These are phyloP conservation scores for Cyprinodon brontotheroides DNA, from an alignment of 2,113 vertebrate genomes.

Conservation along the genomic window DNA sequence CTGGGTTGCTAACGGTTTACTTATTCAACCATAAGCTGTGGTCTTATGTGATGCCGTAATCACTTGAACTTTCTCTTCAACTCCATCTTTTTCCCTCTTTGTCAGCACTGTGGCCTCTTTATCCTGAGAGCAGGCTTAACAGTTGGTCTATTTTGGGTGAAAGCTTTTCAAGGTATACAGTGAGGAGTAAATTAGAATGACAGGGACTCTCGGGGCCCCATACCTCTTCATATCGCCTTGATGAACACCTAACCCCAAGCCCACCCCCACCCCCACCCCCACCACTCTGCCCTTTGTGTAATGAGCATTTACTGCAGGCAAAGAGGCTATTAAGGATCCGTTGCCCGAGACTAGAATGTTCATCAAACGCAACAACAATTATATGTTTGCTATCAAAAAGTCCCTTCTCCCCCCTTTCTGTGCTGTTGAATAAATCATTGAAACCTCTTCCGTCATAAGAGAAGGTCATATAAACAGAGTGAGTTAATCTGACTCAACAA, in stretches of 20 bases:
- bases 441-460: constrained; percentile 23
- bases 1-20: constrained; percentile 4
- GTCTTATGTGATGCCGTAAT: constrained; percentile 28
- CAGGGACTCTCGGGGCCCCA: constrained; percentile 61
- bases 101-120: constrained; percentile 19
- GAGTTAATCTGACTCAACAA: constrained; percentile 21
- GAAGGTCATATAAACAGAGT: constrained; percentile 39
- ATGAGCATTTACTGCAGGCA: constrained; percentile 42
- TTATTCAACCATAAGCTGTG: constrained; percentile 29
- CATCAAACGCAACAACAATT: constrained; percentile 33
- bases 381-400: constrained; percentile 8
- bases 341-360: constrained; percentile 8
- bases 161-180: constrained; percentile 58
- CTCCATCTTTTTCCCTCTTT: constrained; percentile 11
- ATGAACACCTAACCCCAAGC: not conserved
- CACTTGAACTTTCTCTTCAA: constrained; percentile 4
- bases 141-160: constrained; percentile 46
- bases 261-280: not conserved
- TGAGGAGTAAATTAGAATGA: constrained; percentile 67
- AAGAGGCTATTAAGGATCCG: constrained; percentile 60
- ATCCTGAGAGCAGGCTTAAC: constrained; percentile 18
- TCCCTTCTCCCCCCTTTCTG: constrained; percentile 1
- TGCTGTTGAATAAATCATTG: constrained; percentile 18
- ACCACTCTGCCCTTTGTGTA: constrained; percentile 13
- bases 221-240: constrained; percentile 33